Evolutionary conservation across 2,888 invertebrate genomes (phyloP), one percentile per base, ranked within the genome.

Genomic region (Neoascia interrupta): DNA sequence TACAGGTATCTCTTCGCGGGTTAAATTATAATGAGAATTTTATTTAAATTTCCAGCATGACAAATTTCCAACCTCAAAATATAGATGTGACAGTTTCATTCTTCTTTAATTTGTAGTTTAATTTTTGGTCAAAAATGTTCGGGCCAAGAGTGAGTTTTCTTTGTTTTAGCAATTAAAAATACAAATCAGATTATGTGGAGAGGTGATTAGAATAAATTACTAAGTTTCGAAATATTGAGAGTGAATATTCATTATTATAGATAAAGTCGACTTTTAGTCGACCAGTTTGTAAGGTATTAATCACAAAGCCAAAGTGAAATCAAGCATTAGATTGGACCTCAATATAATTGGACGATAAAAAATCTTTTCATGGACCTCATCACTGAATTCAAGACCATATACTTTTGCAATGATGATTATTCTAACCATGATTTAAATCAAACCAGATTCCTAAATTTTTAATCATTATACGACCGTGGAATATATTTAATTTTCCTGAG

Each of bases 101-200:
- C n/a, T n/a, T n/a, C n/a, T 45, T 23, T 11, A 19, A 41, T 43
- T 51, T 18, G 13, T 6, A 13, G 16, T 64, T 64, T 34, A 53
- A 53, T 34, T 34, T 21, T n/a, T 36, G 23, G 31, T 64, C 34
- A n/a, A n/a, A n/a, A 53, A 64, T 11, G 34, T 18, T 54, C 6
- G 36, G 4, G n/a, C n/a, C 21, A 26, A 19, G 26, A 10, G 26
- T 19, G 15, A 26, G 26, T 64, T 43, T 28, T 36, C 43, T 64
- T 51, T 64, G 54, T 45, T 54, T 64, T 54, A 45, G 53, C 43
- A 54, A 54, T 54, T 64, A 64, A 54, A 45, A 43, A 36, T 39
- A 43, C 26, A 54, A 18, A 53, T 64, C 19, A 43, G 45, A n/a
- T n/a, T n/a, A n/a, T n/a, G n/a, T n/a, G n/a, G n/a, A n/a, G n/a